Evolutionary conservation across 2,797 vertebrate genomes (phyloP).

Genomic region (Lagorchestes hirsutus): DNA sequence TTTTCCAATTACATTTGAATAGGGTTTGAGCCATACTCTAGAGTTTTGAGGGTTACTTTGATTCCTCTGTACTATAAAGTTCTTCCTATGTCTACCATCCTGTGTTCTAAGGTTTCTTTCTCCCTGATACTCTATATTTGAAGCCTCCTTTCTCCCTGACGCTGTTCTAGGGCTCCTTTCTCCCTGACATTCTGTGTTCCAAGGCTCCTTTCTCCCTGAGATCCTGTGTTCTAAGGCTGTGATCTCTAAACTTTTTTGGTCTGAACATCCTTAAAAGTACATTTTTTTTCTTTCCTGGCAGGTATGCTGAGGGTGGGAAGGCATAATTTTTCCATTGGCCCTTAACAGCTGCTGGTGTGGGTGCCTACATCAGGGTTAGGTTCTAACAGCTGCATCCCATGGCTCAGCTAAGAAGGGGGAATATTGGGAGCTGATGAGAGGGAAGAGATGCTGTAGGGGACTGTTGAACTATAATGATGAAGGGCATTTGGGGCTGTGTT

Average conservation of each 20-base stretch:
- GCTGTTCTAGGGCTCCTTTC: neutral
- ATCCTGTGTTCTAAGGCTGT: neutral
- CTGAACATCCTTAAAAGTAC: neutral
- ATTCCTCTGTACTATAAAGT: neutral
- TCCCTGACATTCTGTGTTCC: neutral
- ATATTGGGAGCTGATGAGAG: neutral
- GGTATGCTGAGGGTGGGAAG: neutral
- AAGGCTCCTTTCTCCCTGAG: neutral
- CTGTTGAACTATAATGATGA: neutral
- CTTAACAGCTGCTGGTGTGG: neutral
- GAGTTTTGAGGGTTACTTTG: neutral
- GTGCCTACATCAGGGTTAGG: neutral
- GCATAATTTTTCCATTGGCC: neutral
- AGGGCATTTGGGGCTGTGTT: neutral
- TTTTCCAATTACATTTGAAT: neutral
- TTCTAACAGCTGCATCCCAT: neutral
- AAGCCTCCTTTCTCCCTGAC: neutral
- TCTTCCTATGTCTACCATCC: neutral
- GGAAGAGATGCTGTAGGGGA: neutral
- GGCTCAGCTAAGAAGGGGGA: neutral
- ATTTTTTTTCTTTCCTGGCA: neutral
- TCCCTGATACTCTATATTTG: neutral
- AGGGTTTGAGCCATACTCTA: neutral
- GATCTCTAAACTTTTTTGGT: neutral
- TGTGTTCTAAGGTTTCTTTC: neutral